Conservation (phyloP, 2,113 vertebrate genomes). For the Lampris megalopsis region DNA sequence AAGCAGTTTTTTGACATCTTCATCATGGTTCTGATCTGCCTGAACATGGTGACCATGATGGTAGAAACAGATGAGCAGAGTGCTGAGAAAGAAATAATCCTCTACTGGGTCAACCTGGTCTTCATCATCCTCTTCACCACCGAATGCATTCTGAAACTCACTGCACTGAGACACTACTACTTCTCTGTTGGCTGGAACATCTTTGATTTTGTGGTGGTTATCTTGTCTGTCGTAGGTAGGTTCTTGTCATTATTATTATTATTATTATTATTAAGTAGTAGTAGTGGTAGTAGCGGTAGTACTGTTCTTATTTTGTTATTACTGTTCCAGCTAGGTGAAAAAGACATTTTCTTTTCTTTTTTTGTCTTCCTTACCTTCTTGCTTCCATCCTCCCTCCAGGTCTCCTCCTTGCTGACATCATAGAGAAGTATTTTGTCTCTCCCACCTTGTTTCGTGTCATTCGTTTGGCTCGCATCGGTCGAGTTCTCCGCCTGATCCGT, state of each 20-base stretch:
- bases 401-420: slow-evolving; percentile 90
- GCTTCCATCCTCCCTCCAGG: slow-evolving; percentile 77
- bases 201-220: slow-evolving; percentile 97
- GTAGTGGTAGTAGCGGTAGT: background rate
- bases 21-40: slow-evolving; percentile 96
- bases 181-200: slow-evolving; percentile 95
- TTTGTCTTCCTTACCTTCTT: background rate
- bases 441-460: slow-evolving; percentile 95
- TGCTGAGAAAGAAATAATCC: slow-evolving; percentile 81
- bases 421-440: slow-evolving; percentile 95
- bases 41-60: slow-evolving; percentile 99
- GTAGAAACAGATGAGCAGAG: slow-evolving; percentile 95
- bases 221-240: slow-evolving; percentile 91
- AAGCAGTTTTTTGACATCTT: slow-evolving; percentile 92
- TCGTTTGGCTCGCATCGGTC: slow-evolving; percentile 92
- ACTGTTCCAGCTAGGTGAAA: background rate
- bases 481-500: slow-evolving; percentile 91
- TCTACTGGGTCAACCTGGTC: slow-evolving; percentile 89
- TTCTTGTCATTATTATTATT: slow-evolving; percentile 8
- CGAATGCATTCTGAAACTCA: slow-evolving; percentile 91
- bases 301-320: background rate
- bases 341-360: background rate
- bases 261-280: background rate
- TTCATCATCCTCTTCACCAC: slow-evolving; percentile 92
- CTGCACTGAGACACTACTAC: slow-evolving; percentile 89